Base-by-base conservation (phyloP, 2,113 vertebrate genomes). In the Suricata suricatta region DNA sequence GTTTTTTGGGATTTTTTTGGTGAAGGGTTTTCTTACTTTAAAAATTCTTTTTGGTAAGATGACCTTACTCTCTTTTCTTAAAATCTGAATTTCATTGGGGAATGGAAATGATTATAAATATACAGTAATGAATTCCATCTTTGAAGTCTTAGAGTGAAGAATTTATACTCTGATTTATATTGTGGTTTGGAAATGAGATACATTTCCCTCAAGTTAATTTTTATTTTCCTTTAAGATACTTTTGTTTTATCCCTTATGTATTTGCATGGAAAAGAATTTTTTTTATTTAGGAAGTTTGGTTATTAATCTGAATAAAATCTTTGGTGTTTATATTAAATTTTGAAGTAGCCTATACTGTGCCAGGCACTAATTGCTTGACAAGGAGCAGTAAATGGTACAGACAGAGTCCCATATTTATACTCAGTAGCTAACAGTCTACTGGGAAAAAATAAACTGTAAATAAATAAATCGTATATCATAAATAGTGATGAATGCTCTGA, bases 101-200 rank as follows among this genome's bases (percentile, higher is more conserved):
- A 77, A 71, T 98, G 72, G 87, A 97, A 89, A 83, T 96, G 50
- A 90, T 92, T 84, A 68, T 81, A 91, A 97, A 90, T 93, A 35
- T 21, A 79, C 4, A 81, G 52, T 79, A 86, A 87, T 33, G 50
- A 97, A 86, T 82, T 93, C 44, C 19, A 31, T 91, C 64, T 95
- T 90, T 95, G 60, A 90, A 82, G 19, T 86, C 93, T 81, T 50
- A 63, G 54, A 9, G 25, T 15, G 86, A 86, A 84, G 47, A 71
- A 74, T 93, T 93, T 96, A 35, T 41, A 47, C 7, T 92, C 12
- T 95, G 47, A 66, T 87, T 94, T 60, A 80, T 88, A 35, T 25
- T 90, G 27, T 90, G 63, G 74, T 87, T 96, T 87, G 79, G 29
- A 95, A 95, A 92, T 90, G 54, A 90, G 33, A 57, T 95, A 63